Percentiles rank a stretch among this genome's conserved stretches.
These are phyloP conservation scores for Cynaeus angustus DNA, from an alignment of 2,888 invertebrate species.

Conservation along the genomic window DNA sequence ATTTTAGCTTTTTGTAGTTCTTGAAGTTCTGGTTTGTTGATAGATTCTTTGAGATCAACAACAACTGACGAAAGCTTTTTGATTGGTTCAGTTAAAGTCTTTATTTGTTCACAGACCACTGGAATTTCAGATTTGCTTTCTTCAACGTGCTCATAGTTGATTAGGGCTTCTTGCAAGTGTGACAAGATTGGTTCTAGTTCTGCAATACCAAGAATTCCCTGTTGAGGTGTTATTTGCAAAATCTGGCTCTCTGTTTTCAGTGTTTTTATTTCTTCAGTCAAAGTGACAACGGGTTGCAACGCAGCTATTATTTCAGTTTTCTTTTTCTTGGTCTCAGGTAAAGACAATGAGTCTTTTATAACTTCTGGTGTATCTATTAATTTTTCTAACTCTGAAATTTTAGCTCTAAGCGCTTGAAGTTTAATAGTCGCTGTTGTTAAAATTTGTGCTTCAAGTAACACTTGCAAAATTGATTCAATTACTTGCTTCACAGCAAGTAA, in stretches of 20 bases:
- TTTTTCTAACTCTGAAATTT: slow-evolving; percentile 39
- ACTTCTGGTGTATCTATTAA: slow-evolving; percentile 15
- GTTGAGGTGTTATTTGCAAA: not conserved
- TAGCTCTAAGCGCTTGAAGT: slow-evolving; percentile 44
- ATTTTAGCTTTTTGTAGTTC: slow-evolving; percentile 54
- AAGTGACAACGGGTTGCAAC: slow-evolving; percentile 6
- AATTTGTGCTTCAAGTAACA: slow-evolving; percentile 38
- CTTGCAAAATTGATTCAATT: slow-evolving; percentile 45
- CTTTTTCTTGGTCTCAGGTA: not conserved
- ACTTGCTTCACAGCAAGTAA: slow-evolving; percentile 46
- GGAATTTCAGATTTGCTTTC: slow-evolving; percentile 3
- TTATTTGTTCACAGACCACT: slow-evolving; percentile 6
- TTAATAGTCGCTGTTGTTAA: slow-evolving; percentile 42
- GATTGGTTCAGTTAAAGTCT: slow-evolving; percentile 44
- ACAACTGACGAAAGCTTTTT: slow-evolving; percentile 50
- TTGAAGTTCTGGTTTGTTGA: slow-evolving; percentile 50
- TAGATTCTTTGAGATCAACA: slow-evolving; percentile 45
- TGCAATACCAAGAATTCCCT: slow-evolving; percentile 4
- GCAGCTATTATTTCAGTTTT: not conserved
- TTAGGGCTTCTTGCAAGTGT: slow-evolving; percentile 11
- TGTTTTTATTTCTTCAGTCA: slow-evolving; percentile 26
- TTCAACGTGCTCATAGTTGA: slow-evolving; percentile 14
- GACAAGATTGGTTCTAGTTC: slow-evolving; percentile 15
- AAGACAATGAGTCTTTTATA: too few species aligned
- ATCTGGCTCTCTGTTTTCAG: slow-evolving; percentile 19